A percentile compares a stretch with the other conserved stretches of the same genome.
These are phyloP conservation scores for Drosophila pallidifrons DNA, from an alignment of 1,140 invertebrate genomes.

Conservation along the genomic window DNA sequence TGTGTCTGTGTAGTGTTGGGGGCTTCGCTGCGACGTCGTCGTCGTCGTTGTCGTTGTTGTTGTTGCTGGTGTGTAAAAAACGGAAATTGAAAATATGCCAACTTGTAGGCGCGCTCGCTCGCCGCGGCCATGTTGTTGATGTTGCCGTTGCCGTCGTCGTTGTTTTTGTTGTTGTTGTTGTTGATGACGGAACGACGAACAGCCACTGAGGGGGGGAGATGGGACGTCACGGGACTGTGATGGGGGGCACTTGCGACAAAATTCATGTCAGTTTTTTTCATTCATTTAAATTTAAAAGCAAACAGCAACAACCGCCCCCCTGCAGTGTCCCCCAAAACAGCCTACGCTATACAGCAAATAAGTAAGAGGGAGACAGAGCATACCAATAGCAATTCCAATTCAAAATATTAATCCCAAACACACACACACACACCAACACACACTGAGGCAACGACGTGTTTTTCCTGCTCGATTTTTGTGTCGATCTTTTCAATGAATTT, in stretches of 20 bases:
- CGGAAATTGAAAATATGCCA: constrained; percentile 85
- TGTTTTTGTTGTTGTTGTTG: constrained; percentile 21
- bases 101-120: constrained; percentile 84
- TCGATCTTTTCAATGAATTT: constrained; percentile 68
- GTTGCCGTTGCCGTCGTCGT: constrained; percentile 17
- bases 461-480: constrained; percentile 41
- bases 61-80: constrained; percentile 71
- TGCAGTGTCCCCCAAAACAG: constrained; percentile 40
- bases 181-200: constrained; percentile 12
- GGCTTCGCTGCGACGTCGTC: constrained; percentile 25
- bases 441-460: too few relatives aligned
- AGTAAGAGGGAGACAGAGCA: neutral
- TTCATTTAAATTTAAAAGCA: constrained; percentile 83
- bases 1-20: constrained; percentile 30
- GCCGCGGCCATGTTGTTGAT: constrained; percentile 42
- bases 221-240: constrained; percentile 1
- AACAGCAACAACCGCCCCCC: constrained; percentile 55
- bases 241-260: constrained; percentile 54
- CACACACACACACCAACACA: too few relatives aligned
- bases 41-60: constrained; percentile 31
- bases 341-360: constrained; percentile 54
- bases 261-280: constrained; percentile 79
- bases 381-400: constrained; percentile 26
- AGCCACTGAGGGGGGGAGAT: neutral
- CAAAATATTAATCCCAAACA: constrained; percentile 27